Evolutionary conservation across 1,140 invertebrate species (phyloP).

Genomic region (Cyclina sinensis): DNA sequence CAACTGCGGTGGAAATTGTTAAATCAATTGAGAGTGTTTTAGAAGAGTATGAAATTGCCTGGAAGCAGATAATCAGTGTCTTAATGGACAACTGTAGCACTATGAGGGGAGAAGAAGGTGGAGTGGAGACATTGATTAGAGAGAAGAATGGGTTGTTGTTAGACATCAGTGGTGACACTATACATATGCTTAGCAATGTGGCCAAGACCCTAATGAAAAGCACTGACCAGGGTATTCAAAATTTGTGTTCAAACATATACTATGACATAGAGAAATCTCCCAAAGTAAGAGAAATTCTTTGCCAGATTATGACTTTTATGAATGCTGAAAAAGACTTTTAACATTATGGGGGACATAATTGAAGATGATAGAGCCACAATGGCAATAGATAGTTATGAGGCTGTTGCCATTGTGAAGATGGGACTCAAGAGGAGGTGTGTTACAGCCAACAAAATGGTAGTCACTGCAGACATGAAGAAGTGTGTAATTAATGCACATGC

Average conservation of each 20-base stretch:
- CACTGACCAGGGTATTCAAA: background rate
- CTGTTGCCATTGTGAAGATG: no score
- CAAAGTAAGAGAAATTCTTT: constrained; percentile 31
- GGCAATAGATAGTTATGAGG: no score
- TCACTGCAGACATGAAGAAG: no score
- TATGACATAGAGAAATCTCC: constrained; percentile 47
- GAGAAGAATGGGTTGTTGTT: constrained; percentile 35
- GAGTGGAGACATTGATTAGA: constrained; percentile 18
- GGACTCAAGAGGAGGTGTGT: no score
- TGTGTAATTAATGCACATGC: no score
- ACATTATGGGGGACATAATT: no score
- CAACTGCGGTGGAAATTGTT: constrained; percentile 32
- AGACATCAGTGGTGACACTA: constrained; percentile 53
- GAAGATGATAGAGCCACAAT: no score
- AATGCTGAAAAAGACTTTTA: no score
- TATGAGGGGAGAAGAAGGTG: no score
- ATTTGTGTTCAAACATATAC: background rate
- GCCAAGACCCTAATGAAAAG: constrained; percentile 18
- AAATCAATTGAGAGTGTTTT: constrained; percentile 18
- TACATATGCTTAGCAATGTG: constrained; percentile 55
- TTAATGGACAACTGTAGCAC: constrained; percentile 42
- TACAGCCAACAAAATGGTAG: no score
- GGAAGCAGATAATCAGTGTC: constrained; percentile 41
- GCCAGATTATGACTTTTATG: no score
- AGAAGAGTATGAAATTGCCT: constrained; percentile 21